Evolutionary conservation across 2,888 invertebrate genomes (phyloP), one percentile per base, ranked within the genome.

Genomic region (Ceriagrion tenellum): DNA sequence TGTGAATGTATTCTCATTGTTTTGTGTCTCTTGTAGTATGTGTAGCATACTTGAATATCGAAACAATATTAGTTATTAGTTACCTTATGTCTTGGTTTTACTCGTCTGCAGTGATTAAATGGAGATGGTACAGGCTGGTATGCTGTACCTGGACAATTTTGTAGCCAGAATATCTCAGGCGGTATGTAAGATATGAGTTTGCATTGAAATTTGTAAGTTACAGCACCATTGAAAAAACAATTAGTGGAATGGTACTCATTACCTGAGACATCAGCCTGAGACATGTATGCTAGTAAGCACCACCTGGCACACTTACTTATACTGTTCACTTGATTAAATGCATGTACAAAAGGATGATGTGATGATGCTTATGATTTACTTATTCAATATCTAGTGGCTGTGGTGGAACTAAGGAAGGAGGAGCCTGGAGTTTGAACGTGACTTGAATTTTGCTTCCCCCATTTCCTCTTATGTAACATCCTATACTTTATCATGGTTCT

Each of bases 101-200:
- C 81, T 81, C n/a, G 81, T 81, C 81, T 81, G 35, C 81, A 81
- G 81, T 30, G 81, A 81, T 81, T 81, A 81, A 81, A 81, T 81
- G 81, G 81, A 81, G 81, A 81, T 81, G 81, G 81, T 81, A 81
- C 81, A 81, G 81, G 81, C 30, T 81, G 81, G 81, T 81, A 35
- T 81, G 81, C 81, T 81, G 81, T 81, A 81, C 81, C 81, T 81
- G 81, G 81, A 81, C 35, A 81, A 16, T 81, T 81, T 81, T 81
- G 16, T 81, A 35, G 81, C 81, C 81, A 35, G 81, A 81, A 35
- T 74, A 35, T 35, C 81, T 35, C 35, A 13, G 81, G 30, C 16
- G 81, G 81, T 81, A 81, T 30, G 81, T 81, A 81, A 81, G 12
- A 81, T 35, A 81, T 81, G 81, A 81, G 81, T 81, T 35, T 35